A percentile compares a stretch with the other conserved stretches of the same genome.
phyloP scores from a whole-genome alignment of 2,888 invertebrate species.

The Vesta saturnalis region DNA sequence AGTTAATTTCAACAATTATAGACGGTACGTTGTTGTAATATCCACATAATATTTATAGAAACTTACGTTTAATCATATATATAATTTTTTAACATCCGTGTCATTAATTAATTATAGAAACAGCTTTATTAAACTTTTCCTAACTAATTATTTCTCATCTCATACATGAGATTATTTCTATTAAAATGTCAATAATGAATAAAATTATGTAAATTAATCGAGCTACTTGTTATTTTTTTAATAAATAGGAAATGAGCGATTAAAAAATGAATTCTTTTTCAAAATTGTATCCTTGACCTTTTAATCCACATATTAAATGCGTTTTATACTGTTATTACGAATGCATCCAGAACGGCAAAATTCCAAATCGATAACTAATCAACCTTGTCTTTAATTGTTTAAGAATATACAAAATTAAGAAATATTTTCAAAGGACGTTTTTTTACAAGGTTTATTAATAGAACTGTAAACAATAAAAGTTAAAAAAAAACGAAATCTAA shows the following conservation, averaged over 20 bases:
- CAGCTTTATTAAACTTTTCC: conserved; percentile 2
- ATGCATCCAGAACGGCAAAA: not conserved
- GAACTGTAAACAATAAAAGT: no score
- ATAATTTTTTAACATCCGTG: conserved; percentile 3
- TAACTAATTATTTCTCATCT: not conserved
- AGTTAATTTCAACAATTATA: no score
- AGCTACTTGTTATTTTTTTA: not conserved
- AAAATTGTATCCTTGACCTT: conserved; percentile 5
- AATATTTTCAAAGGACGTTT: not conserved
- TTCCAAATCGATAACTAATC: not conserved
- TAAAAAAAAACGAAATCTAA: not conserved
- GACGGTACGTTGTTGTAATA: no score
- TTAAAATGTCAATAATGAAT: conserved; percentile 10
- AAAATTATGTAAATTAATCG: conserved; percentile 8
- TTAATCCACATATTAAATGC: not conserved
- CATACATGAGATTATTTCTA: not conserved
- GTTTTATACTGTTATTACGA: not conserved
- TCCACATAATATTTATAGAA: not conserved
- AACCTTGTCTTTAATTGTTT: not conserved
- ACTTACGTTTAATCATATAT: not conserved
- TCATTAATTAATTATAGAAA: conserved; percentile 7
- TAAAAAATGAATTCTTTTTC: not conserved
- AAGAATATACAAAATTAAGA: not conserved
- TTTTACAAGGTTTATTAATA: no score
- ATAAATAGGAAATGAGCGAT: not conserved